Base-by-base conservation (phyloP, 2,113 vertebrate genomes). In the Chlamydotis undulata region DNA sequence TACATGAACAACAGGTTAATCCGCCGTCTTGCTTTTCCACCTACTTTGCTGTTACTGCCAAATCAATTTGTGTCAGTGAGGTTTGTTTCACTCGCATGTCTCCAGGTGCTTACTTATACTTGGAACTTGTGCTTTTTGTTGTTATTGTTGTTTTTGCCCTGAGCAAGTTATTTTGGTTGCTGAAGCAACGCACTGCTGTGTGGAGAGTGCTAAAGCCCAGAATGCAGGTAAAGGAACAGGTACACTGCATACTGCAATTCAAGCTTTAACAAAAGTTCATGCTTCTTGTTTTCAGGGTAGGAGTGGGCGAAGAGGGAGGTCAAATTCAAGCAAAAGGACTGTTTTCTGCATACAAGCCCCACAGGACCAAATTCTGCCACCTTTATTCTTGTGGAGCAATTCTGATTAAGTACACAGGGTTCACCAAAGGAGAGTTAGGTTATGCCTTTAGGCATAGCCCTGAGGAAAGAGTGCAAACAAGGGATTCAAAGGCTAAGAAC, bases 61-160 rank as follows among this genome's bases (percentile, higher is more conserved):
- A 93, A 96, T 90, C 86, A 93, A 89, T 97, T 97, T 89, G n/a
- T 85, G 83, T 63, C 80, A 83, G 81, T 59, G 45, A 83, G 57
- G 39, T 89, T 79, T 86, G 74, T 90, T 91, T 85, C 47, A 68
- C 64, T 83, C 6, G 2, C 31, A 26, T 47, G 70, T 82, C 85
- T 90, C 87, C 47, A 68, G 93, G 80, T 90, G 55, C 56, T 87
- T 89, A 63, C 71, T 86, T 87, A 73, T 67, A 89, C 52, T 35
- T 76, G 65, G 50, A 71, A 83, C n/a, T 88, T 78, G n/a, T 83
- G 81, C 29, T 85, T 90, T 88, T 83, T 83, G n/a, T 67, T 93
- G 67, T 68, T 89, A 33, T 73, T 69, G 61, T 49, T 91, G 52
- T 1, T 75, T 89, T 90, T 77, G 90, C 95, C 90, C 73, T 45